Base-by-base conservation (phyloP, 2,797 vertebrate genomes). In the Pseudochirops corinnae region DNA sequence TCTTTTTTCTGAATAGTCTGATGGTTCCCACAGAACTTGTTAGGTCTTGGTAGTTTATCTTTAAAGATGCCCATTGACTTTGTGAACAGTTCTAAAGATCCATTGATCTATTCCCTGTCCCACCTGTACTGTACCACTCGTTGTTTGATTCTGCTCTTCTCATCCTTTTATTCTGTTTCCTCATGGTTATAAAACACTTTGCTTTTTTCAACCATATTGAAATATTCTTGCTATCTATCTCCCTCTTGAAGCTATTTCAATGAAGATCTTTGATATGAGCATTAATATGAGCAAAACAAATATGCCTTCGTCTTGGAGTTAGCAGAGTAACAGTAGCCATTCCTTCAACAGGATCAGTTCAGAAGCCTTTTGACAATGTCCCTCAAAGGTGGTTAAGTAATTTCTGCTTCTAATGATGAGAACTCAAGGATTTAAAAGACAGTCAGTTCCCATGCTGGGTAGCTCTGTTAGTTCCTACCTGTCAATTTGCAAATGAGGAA, bases 1-100 rank as follows among this genome's bases (percentile, higher is more conserved):
- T 87, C 39, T 87, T 50, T 82, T 67, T 50, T 46, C 67, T 46
- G n/a, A 82, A 46, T 82, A 82, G n/a, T 82, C 29, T 82, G n/a
- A 82, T 33, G 18, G 31, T 82, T 82, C 21, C 67, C n/a, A 46
- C n/a, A 82, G 67, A 82, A 46, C n/a, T 82, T 24, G n/a, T 46
- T 82, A 82, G n/a, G n/a, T 82, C 67, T 46, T 82, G 67, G 16
- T 82, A 82, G 67, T 82, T 82, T 82, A 82, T 82, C n/a, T 82
- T 82, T 82, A 82, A 82, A 82, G 67, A 82, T 82, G n/a, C 7
- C 67, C 67, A 82, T 87, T 87, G 39, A 87, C 39, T 87, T 87
- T 87, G 74, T 46, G 39, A 87, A 87, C 2, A 87, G 74, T 87
- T 87, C 74, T 87, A 87, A 87, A 87, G 74, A 87, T 26, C 3